Base-by-base conservation (phyloP, 2,888 invertebrate genomes). In the Diarsia mendica region DNA sequence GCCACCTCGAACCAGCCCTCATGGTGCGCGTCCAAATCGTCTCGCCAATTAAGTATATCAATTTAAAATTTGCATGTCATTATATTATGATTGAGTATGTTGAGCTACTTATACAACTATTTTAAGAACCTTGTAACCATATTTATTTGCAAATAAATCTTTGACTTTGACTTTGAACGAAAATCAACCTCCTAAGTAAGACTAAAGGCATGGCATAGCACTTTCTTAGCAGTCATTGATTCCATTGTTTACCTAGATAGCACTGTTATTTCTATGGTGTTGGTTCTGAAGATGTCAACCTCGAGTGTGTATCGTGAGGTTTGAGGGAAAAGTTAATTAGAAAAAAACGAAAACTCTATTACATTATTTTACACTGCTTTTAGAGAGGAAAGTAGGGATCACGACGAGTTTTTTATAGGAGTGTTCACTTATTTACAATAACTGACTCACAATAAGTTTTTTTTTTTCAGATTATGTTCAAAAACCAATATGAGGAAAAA, bases 381-480 rank as follows among this genome's bases (percentile, higher is more conserved):
- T 23, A 15, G 13, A 23, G 13, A 55, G 23, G 23, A 55, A 55
- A 20, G 51, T 20, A 51, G 23, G 53, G n/a, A 23, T 23, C 8
- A 55, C 15, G 13, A 55, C 6, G 55, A 55, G 6, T 58, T 58
- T 23, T 55, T 23, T 23, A 55, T 23, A 55, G 6, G 2, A 23
- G 6, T 58, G 44, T 13, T 44, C n/a, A 44, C n/a, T 18, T 44
- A 44, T n/a, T 63, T 3, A 13, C 28, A 6, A 33, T 70, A 60
- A 58, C 39, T 39, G 39, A 39, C 39, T 39, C 70, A 20, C 13
- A 55, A 69, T 39, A 6, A 15, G 39, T 60, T 60, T 3, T 11
- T 60, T 60, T 77, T 67, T 76, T 28, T 64, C 75, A 80, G 80
- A 75, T 3, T 44, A 63, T 39, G 49, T 55, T 63, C 80, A 46